These are phyloP conservation scores for Xiphophorus birchmanni DNA, from an alignment of 2,797 vertebrate species.

Conservation along the genomic window DNA sequence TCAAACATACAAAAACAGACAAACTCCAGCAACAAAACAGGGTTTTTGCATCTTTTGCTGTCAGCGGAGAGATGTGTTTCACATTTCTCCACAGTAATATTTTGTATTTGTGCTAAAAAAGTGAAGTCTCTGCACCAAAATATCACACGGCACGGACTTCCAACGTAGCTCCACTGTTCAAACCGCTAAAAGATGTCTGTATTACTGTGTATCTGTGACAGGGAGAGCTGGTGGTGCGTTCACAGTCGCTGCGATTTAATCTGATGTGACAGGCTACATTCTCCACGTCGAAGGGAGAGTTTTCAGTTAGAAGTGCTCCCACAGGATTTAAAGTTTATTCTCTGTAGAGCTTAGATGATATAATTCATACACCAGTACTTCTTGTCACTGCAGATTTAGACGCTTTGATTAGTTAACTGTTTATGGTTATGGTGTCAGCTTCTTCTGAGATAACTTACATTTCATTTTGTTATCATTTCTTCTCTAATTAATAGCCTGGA, in stretches of 20 bases:
- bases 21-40: constrained; percentile 12
- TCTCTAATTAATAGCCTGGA: constrained; percentile 36
- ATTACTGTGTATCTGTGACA: constrained; percentile 44
- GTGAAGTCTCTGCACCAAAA: not conserved
- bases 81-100: constrained; percentile 6
- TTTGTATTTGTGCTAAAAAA: constrained; percentile 2
- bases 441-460: constrained; percentile 17
- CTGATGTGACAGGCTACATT: constrained; percentile 47
- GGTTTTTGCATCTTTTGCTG: not conserved
- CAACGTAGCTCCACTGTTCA: not conserved
- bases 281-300: constrained; percentile 17
- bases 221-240: constrained; percentile 23
- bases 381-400: constrained; percentile 27
- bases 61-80: constrained; percentile 14
- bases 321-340: not conserved
- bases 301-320: constrained; percentile 9
- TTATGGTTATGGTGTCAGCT: constrained; percentile 19
- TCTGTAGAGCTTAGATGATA: not conserved
- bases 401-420: constrained; percentile 13
- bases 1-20: constrained; percentile 12
- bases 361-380: not conserved
- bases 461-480: constrained; percentile 28
- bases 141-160: constrained; percentile 4
- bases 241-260: constrained; percentile 33
- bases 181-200: constrained; percentile 11